Evolutionary conservation across 2,888 invertebrate genomes (phyloP).

Genomic region (Leptinotarsa haldemani): DNA sequence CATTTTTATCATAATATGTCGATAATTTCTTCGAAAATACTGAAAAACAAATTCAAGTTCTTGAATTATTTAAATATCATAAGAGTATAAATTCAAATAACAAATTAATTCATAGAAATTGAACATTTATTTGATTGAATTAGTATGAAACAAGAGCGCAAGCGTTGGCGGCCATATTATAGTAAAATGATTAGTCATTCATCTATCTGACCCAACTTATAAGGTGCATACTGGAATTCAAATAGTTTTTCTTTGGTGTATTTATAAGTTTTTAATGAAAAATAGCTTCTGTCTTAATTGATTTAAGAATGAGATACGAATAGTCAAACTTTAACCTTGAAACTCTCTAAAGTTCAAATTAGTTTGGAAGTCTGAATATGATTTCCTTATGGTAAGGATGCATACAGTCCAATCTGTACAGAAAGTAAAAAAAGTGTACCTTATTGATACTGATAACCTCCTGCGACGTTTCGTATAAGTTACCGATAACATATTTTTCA

Average conservation of each 20-base stretch:
- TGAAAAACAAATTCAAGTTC: no score
- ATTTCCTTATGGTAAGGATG: constrained; percentile 31
- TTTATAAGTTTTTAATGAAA: constrained; percentile 1
- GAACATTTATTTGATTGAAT: constrained; percentile 35
- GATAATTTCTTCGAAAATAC: no score
- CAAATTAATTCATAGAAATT: constrained; percentile 32
- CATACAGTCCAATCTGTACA: constrained; percentile 42
- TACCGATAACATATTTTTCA: constrained; percentile 8
- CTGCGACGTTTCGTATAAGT: constrained; percentile 46
- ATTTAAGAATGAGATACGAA: background rate
- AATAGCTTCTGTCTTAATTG: background rate
- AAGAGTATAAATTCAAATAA: no score
- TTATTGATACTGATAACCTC: constrained; percentile 35
- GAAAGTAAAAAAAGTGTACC: constrained; percentile 40
- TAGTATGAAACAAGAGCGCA: constrained; percentile 39
- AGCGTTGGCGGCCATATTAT: constrained; percentile 49
- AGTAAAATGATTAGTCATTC: constrained; percentile 37
- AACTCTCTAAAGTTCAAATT: constrained; percentile 43
- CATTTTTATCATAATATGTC: no score
- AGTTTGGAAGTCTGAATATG: constrained; percentile 24
- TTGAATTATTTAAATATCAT: no score
- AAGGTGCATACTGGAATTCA: constrained; percentile 24
- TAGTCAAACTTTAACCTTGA: constrained; percentile 48
- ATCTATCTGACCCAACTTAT: constrained; percentile 30
- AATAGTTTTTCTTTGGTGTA: background rate